Percentiles rank a stretch among this genome's conserved stretches.
Conservation (phyloP, 2,797 vertebrate species). For the Lutra lutra region DNA sequence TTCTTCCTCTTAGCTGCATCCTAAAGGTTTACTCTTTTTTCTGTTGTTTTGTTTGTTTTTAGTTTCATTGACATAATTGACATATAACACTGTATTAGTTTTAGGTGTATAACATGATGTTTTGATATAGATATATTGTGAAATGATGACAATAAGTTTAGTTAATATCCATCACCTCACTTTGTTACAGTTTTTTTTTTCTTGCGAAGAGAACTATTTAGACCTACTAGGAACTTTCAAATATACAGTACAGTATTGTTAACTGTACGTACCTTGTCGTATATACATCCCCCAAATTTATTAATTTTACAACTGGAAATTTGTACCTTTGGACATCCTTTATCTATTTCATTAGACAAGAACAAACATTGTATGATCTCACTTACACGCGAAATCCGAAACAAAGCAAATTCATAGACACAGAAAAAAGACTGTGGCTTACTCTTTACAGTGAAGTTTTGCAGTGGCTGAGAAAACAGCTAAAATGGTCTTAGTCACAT, state of each 20-base stretch:
- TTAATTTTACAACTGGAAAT: background rate
- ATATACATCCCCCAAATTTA: background rate
- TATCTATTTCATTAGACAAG: background rate
- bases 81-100: background rate
- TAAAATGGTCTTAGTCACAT: accelerated
- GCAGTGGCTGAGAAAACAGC: background rate
- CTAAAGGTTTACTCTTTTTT: background rate
- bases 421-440: background rate
- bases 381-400: too few relatives aligned
- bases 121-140: background rate
- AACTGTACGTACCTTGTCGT: background rate
- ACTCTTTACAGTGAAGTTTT: background rate
- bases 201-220: background rate
- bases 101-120: background rate
- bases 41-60: background rate
- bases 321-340: background rate
- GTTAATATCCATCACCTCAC: background rate
- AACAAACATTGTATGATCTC: background rate
- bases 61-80: background rate
- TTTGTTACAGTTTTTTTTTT: background rate
- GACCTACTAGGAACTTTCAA: background rate
- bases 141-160: background rate
- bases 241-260: background rate
- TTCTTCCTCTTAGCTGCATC: background rate
- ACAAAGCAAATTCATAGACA: background rate